phyloP scores from a whole-genome alignment of 2,888 invertebrate species.

The Kryphioiulus occultus region DNA sequence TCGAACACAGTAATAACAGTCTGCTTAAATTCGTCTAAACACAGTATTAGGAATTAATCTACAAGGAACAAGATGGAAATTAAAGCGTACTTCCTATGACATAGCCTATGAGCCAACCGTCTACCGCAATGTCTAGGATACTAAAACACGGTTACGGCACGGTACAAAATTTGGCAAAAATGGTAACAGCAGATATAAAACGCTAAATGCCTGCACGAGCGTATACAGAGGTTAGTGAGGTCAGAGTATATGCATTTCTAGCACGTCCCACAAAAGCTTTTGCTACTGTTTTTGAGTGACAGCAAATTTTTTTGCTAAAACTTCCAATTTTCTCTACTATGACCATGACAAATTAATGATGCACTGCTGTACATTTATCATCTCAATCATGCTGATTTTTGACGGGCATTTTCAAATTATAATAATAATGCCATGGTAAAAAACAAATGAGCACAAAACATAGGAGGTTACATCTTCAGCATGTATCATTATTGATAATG shows the following conservation, averaged over 20 bases:
- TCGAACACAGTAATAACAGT: background rate
- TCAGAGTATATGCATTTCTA: background rate
- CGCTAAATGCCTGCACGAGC: background rate
- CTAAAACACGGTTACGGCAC: background rate
- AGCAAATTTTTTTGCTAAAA: too few species aligned
- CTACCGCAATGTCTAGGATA: background rate
- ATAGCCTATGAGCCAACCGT: background rate
- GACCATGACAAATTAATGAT: too few species aligned
- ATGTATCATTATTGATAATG: too few species aligned
- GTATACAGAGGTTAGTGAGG: constrained; percentile 29
- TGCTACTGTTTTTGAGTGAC: background rate
- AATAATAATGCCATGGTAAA: too few species aligned
- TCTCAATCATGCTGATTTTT: too few species aligned
- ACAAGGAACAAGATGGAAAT: background rate
- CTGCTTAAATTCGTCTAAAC: background rate
- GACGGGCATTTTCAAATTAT: too few species aligned
- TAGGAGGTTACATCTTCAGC: too few species aligned
- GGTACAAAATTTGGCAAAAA: background rate
- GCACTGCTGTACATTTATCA: too few species aligned
- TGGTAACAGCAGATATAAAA: background rate
- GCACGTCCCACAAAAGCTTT: background rate
- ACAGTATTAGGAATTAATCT: background rate
- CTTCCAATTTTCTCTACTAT: too few species aligned
- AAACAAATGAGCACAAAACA: too few species aligned
- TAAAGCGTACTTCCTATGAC: background rate